Conservation (phyloP, 1,140 invertebrate genomes). For the Euschistus heros region DNA sequence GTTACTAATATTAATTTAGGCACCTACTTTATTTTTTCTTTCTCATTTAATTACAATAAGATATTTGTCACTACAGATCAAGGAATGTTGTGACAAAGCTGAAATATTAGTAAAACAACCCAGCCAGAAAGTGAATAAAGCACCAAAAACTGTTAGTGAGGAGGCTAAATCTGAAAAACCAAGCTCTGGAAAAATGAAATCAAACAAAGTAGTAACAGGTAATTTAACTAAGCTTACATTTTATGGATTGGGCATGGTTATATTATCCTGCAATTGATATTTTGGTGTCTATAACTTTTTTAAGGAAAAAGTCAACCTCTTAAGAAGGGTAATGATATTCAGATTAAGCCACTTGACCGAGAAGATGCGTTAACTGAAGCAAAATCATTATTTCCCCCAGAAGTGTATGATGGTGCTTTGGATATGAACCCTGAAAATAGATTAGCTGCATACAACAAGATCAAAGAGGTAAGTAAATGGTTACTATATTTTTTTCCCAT, state of each 20-base stretch:
- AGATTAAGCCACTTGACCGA: too few relatives aligned
- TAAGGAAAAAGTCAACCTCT: too few relatives aligned
- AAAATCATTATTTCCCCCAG: slow-evolving; percentile 46
- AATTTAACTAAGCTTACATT: too few relatives aligned
- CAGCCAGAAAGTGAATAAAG: slow-evolving; percentile 37
- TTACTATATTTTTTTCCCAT: too few relatives aligned
- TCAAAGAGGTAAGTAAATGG: slow-evolving; percentile 48
- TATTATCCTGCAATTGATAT: too few relatives aligned
- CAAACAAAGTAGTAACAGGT: too few relatives aligned
- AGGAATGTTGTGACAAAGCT: slow-evolving; percentile 87
- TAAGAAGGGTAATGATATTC: too few relatives aligned
- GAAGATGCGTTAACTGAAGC: slow-evolving; percentile 56
- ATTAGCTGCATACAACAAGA: slow-evolving; percentile 62
- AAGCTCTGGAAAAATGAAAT: too few relatives aligned
- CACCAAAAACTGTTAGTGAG: slow-evolving; percentile 45
- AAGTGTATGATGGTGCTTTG: slow-evolving; percentile 53
- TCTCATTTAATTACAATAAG: too few relatives aligned
- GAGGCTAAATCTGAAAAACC: slow-evolving; percentile 37
- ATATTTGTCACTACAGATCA: slow-evolving; percentile 48
- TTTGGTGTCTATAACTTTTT: too few relatives aligned
- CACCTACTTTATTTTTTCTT: too few relatives aligned
- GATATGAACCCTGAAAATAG: slow-evolving; percentile 82
- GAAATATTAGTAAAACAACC: slow-evolving; percentile 60
- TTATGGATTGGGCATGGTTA: too few relatives aligned
- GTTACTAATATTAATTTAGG: slow-evolving; percentile 34